Evolutionary conservation across 1,140 invertebrate species (phyloP).

Genomic region (Polypedilum pembai): DNA sequence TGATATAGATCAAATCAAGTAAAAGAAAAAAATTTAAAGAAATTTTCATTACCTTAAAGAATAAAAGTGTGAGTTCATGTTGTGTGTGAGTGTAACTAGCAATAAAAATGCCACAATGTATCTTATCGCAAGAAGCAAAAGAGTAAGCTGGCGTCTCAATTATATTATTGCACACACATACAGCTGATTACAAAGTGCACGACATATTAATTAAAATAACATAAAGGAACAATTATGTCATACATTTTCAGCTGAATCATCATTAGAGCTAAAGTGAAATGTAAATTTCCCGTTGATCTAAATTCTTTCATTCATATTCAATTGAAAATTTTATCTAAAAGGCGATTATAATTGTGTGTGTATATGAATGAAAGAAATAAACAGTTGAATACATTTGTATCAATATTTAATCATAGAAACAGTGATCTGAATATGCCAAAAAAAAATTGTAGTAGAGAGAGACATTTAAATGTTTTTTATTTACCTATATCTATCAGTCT

Average conservation of each 20-base stretch:
- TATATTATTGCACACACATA: conserved; percentile 13
- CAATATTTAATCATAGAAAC: conserved; percentile 8
- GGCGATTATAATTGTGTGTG: background rate
- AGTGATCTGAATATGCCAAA: conserved; percentile 16
- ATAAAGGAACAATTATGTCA: background rate
- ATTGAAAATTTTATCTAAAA: background rate
- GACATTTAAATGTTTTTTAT: background rate
- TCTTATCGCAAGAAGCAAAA: background rate
- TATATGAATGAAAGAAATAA: background rate
- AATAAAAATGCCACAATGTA: conserved; percentile 7
- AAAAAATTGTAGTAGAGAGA: background rate
- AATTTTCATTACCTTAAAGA: background rate
- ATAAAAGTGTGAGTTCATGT: background rate
- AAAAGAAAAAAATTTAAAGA: background rate
- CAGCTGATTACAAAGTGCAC: background rate
- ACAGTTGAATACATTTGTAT: background rate
- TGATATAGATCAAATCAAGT: background rate
- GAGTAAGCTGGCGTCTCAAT: conserved; percentile 7
- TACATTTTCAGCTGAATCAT: background rate
- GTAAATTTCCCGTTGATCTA: conserved; percentile 17
- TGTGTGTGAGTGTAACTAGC: background rate
- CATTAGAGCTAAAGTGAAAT: background rate
- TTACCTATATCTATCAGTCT: background rate
- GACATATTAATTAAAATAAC: conserved; percentile 1
- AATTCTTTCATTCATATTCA: conserved; percentile 11